Evolutionary conservation across 2,888 invertebrate species (phyloP), one percentile per base, ranked within the genome.

Genomic region (Pristionchus mayeri): DNA sequence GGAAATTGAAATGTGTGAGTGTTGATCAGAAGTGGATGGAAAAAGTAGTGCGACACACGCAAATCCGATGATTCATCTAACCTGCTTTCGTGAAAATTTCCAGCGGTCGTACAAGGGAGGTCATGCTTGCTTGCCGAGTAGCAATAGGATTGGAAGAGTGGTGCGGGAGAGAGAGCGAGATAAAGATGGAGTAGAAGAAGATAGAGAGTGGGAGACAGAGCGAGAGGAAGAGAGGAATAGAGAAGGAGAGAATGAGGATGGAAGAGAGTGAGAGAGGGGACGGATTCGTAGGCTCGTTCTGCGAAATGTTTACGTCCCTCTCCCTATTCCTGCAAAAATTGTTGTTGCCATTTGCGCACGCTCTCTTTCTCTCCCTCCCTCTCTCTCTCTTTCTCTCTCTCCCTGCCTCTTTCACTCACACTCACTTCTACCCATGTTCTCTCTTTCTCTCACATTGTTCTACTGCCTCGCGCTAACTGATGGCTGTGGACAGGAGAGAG

Each of bases 41-140:
- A 44, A 44, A 44, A 44, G 6, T 6, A 44, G 44, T 9, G 44
- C 44, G 7, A 44, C 6, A 44, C 7, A 44, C 13, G 13, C 13
- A 13, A 44, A 44, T 44, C 6, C 13, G 30, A 57, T 57, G 7
- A 57, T 6, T n/a, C 2, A n/a, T 16, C 18, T 27, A 1, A 63
- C 63, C 63, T 21, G 34, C 63, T 63, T 63, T 63, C 6, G 63
- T 63, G 21, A 63, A 63, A 34, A 63, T 63, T 1, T 63, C 63
- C 30, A 63, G 63, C 4, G 63, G 63, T 1, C 63, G 34, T 21
- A 37, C 16, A 21, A 63, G 34, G 13, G 34, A 11, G 21, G 63
- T 11, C 63, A 63, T 63, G 3, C 7, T 57, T 4, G 27, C 9
- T 60, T 16, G 16, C 1, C 16, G 30, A 9, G 24, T 9, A 60